These are phyloP conservation scores for Oeneis ivallda DNA, from an alignment of 2,888 invertebrate species.

Conservation along the genomic window DNA sequence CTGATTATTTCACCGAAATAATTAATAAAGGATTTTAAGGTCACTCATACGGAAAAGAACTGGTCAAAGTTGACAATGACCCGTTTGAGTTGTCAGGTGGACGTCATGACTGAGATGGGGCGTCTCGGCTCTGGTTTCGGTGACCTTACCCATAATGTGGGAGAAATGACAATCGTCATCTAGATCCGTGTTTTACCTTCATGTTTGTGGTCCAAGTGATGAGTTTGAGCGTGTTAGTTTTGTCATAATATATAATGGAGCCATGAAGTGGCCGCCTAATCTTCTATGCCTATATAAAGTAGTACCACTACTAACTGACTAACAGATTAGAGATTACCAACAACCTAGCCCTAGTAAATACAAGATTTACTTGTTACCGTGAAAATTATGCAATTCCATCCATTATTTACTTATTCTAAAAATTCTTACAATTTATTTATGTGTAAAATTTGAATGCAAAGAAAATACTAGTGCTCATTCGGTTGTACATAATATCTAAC, in stretches of 20 bases:
- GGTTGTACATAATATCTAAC: too few species aligned
- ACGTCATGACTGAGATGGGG: slow-evolving; percentile 56
- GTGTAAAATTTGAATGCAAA: too few species aligned
- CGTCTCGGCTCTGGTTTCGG: slow-evolving; percentile 40
- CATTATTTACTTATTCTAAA: too few species aligned
- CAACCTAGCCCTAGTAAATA: too few species aligned
- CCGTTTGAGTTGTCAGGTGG: slow-evolving; percentile 38
- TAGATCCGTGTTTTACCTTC: slow-evolving; percentile 68
- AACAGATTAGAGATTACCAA: too few species aligned
- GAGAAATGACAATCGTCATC: slow-evolving; percentile 67
- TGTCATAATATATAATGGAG: neutral
- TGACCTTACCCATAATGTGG: slow-evolving; percentile 58
- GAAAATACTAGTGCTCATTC: too few species aligned
- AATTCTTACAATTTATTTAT: too few species aligned
- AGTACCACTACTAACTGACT: too few species aligned
- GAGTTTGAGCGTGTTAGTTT: slow-evolving; percentile 31
- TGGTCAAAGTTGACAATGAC: slow-evolving; percentile 33
- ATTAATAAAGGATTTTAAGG: slow-evolving; percentile 37
- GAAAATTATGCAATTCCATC: too few species aligned
- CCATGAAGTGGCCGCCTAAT: too few species aligned
- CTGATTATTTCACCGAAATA: slow-evolving; percentile 23
- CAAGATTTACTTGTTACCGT: too few species aligned
- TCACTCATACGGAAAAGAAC: slow-evolving; percentile 34
- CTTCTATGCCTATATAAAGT: too few species aligned
- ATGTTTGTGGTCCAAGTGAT: slow-evolving; percentile 46